A percentile compares a stretch with the other conserved stretches of the same genome.
Conservation (phyloP, 1,140 invertebrate genomes). For the Trinorchestia longiramus region DNA sequence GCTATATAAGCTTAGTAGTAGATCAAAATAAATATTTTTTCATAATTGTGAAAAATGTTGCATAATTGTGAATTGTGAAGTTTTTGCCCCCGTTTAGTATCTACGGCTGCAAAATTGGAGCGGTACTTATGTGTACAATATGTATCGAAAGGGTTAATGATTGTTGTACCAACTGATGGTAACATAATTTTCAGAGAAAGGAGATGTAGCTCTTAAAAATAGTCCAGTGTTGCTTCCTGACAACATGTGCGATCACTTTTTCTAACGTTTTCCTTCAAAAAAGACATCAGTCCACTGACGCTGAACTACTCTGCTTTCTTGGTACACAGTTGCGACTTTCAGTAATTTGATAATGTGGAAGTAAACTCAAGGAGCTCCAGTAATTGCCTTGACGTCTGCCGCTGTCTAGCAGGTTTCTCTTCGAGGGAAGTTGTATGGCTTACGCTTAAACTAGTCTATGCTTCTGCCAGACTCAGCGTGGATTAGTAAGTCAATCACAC, state of each 20-base stretch:
- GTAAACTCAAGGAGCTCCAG: background rate
- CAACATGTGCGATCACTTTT: background rate
- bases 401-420: background rate
- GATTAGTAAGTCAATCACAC: background rate
- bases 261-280: background rate
- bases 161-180: background rate
- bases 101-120: no score
- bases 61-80: no score
- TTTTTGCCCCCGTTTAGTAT: no score
- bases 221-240: background rate
- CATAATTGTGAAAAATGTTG: no score
- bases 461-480: background rate
- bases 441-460: background rate
- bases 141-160: background rate
- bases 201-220: background rate
- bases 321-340: background rate
- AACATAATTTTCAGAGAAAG: background rate
- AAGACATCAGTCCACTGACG: background rate
- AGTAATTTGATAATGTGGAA: background rate
- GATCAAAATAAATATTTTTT: no score
- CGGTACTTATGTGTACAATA: no score
- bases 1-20: no score
- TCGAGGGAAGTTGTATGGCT: background rate
- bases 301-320: background rate
- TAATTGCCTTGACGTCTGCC: background rate